These are phyloP conservation scores for Harpalus rufipes DNA, from an alignment of 2,888 invertebrate species.

Conservation along the genomic window DNA sequence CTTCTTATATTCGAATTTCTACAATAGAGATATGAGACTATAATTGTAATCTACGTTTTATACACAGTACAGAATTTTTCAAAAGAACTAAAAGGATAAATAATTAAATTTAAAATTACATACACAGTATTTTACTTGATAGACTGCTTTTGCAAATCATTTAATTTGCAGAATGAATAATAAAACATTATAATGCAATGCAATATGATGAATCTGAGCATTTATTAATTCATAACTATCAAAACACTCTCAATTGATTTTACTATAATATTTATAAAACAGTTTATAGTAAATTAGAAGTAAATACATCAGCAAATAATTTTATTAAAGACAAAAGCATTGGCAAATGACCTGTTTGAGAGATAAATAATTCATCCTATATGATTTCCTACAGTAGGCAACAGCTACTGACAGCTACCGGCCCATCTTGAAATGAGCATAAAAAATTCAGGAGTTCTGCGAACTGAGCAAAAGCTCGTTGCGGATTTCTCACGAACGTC, in stretches of 20 bases:
- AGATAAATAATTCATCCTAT: not conserved
- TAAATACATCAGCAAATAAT: slow-evolving; percentile 10
- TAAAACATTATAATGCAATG: too few species aligned
- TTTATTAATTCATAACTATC: not conserved
- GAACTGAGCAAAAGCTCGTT: slow-evolving; percentile 24
- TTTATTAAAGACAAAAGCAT: slow-evolving; percentile 23
- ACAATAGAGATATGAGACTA: too few species aligned
- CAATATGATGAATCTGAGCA: not conserved
- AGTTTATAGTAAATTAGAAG: slow-evolving; percentile 14
- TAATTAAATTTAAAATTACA: too few species aligned
- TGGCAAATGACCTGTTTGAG: slow-evolving; percentile 3
- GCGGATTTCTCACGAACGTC: slow-evolving; percentile 37
- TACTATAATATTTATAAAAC: slow-evolving; percentile 11
- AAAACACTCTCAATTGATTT: slow-evolving; percentile 18
- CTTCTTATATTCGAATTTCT: too few species aligned
- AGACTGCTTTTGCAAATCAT: too few species aligned
- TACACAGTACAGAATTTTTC: too few species aligned
- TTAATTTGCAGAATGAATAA: too few species aligned
- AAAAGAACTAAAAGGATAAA: too few species aligned
- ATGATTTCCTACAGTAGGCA: not conserved
- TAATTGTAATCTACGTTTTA: too few species aligned
- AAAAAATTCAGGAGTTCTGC: slow-evolving; percentile 29
- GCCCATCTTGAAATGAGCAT: slow-evolving; percentile 32
- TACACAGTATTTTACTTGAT: too few species aligned
- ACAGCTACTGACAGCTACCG: slow-evolving; percentile 22